Evolutionary conservation across 1,140 invertebrate species (phyloP), one percentile per base, ranked within the genome.

Genomic region (Magallana gigas): DNA sequence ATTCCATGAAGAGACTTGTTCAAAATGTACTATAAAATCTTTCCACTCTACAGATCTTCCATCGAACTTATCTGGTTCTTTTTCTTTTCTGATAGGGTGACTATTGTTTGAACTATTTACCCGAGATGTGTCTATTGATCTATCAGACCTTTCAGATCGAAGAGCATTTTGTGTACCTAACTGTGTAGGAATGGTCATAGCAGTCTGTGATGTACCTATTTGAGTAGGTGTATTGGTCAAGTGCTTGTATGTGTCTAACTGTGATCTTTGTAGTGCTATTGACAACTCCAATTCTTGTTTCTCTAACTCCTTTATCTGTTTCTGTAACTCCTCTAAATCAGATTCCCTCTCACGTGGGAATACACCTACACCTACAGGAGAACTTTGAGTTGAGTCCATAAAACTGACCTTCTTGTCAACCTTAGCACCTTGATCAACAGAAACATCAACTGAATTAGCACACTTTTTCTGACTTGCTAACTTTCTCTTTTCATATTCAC

Each of bases 11-110:
- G 87, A 87, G 36, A 89, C 88, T 18, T 88, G 71, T 80, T 89
- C 90, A 84, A 91, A 90, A 58, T 91, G 87, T 4, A 91, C 85
- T 1, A 89, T 84, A 87, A 87, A 90, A 71, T 90, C 88, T 62
- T 83, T 81, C 88, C 88, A 91, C 11, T 91, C 87, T 18, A 36
- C 86, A 11, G 16, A 36, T 87, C 83, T 88, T 14, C 88, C 88
- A 87, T 91, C 84, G 84, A 91, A 91, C 9, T 64, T 86, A 56
- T 90, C 90, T n/a, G 90, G 88, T 81, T 89, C 88, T 57, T 84
- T 90, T 59, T 90, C 59, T 68, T 85, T 87, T 83, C 83, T 88
- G n/a, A 68, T 8, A 68, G 8, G 62, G 8, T 68, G 11, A 16
- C 62, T 68, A 68, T 68, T 16, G 23, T 68, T 18, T 68, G 62